A percentile compares a stretch with the other conserved stretches of the same genome.
phyloP scores from a whole-genome alignment of 64 coral and sea anemone genomes.

The Montipora capricornis region DNA sequence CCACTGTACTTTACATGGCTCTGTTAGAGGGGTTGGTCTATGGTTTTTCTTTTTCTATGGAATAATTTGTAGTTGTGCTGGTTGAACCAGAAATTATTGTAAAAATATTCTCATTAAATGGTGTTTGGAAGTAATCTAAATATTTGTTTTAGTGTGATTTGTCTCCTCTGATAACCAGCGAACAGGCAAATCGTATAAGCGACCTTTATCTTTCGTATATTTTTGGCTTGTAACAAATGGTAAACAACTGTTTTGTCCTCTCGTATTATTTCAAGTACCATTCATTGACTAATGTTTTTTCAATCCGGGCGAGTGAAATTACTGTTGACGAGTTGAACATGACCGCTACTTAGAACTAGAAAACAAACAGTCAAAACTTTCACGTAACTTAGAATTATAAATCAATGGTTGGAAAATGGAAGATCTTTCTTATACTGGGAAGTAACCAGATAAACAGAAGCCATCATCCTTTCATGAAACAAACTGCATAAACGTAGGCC shows the following conservation, averaged over 20 bases:
- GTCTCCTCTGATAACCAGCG: too few species aligned
- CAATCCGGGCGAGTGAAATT: not conserved
- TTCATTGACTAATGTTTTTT: not conserved
- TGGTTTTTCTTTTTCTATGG: too few species aligned
- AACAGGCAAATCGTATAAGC: too few species aligned
- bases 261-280: not conserved
- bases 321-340: not conserved
- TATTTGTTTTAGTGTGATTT: too few species aligned
- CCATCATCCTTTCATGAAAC: not conserved
- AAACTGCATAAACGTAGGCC: not conserved
- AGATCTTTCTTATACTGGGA: too few species aligned
- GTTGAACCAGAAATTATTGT: too few species aligned
- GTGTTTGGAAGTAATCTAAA: not conserved
- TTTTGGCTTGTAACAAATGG: too few species aligned
- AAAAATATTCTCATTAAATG: not conserved
- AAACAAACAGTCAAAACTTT: not conserved
- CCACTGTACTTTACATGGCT: too few species aligned
- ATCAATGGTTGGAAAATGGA: too few species aligned
- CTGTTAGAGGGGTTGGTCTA: too few species aligned
- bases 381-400: not conserved
- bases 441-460: not conserved
- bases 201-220: too few species aligned
- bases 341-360: not conserved
- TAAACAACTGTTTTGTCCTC: not conserved
- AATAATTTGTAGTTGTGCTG: too few species aligned